These are phyloP conservation scores for Serripes groenlandicus DNA, from an alignment of 2,888 invertebrate species.

Conservation along the genomic window DNA sequence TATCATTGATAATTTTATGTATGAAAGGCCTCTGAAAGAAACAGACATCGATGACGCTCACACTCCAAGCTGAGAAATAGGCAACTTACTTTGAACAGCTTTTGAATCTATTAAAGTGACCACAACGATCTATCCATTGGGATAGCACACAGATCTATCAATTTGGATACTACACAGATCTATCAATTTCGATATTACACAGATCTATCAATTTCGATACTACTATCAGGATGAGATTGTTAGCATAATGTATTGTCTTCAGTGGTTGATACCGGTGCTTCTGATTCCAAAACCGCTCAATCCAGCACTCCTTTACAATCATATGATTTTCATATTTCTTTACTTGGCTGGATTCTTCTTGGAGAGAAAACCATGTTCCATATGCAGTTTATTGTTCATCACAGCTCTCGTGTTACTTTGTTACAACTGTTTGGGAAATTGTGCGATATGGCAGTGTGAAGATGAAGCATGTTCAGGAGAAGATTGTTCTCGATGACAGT, in stretches of 20 bases:
- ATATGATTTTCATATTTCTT: conserved; percentile 97
- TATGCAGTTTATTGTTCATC: conserved; percentile 97
- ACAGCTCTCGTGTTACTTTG: conserved; percentile 97
- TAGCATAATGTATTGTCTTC: conserved; percentile 86
- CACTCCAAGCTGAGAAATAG: too few relatives aligned
- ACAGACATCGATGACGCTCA: too few relatives aligned
- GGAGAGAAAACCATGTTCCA: conserved; percentile 98
- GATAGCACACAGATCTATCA: too few relatives aligned
- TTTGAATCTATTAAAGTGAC: too few relatives aligned
- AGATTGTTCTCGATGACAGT: background rate
- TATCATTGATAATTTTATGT: too few relatives aligned
- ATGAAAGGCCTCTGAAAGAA: too few relatives aligned
- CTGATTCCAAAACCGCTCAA: conserved; percentile 99
- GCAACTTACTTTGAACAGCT: too few relatives aligned
- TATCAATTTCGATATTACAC: too few relatives aligned
- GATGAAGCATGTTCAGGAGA: conserved; percentile 10
- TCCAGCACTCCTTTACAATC: conserved; percentile 97
- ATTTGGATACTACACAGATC: too few relatives aligned
- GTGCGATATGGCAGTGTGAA: conserved; percentile 90
- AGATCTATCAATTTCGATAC: too few relatives aligned
- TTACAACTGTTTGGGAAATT: conserved; percentile 98
- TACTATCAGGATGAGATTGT: too few relatives aligned
- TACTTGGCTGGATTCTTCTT: conserved; percentile 98
- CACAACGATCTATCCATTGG: too few relatives aligned
- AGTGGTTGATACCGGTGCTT: conserved; percentile 95